Evolutionary conservation across 2,113 vertebrate species (phyloP).

Genomic region (Chelonoidis abingdonii): DNA sequence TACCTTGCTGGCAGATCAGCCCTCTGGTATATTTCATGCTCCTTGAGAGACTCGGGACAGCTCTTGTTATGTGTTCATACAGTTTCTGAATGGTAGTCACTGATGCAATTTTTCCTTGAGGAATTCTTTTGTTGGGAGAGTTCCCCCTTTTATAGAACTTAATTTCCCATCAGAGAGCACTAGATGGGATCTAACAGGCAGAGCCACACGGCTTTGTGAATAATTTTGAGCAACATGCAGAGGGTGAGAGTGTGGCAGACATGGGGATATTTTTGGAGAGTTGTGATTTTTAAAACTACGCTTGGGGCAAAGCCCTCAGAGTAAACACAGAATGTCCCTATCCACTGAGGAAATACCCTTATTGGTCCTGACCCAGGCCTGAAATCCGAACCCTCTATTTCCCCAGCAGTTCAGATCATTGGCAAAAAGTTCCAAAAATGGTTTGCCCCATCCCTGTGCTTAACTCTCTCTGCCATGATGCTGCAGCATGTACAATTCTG

Average conservation of each 20-base stretch:
- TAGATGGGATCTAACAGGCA: not conserved
- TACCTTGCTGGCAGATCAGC: not conserved
- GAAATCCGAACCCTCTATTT: not conserved
- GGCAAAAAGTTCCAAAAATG: not conserved
- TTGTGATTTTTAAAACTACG: not conserved
- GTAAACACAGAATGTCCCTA: not conserved
- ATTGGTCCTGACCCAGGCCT: not conserved
- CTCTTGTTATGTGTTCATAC: not conserved
- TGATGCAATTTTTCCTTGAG: fast-evolving
- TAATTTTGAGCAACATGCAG: not conserved
- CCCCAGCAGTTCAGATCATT: not conserved
- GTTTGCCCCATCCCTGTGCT: not conserved
- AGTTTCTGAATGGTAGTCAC: not conserved
- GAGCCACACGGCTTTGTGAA: not conserved
- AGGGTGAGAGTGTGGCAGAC: not conserved
- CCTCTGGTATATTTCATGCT: not conserved
- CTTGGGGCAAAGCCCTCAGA: not conserved
- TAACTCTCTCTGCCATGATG: not conserved
- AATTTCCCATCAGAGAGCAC: not conserved
- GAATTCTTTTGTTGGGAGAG: not conserved
- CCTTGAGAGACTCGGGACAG: not conserved
- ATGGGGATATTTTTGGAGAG: not conserved
- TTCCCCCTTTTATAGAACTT: not conserved
- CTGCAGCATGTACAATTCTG: not conserved
- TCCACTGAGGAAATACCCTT: not conserved